Base-by-base conservation (phyloP, 2,888 invertebrate genomes). In the Drosophila colorata region DNA sequence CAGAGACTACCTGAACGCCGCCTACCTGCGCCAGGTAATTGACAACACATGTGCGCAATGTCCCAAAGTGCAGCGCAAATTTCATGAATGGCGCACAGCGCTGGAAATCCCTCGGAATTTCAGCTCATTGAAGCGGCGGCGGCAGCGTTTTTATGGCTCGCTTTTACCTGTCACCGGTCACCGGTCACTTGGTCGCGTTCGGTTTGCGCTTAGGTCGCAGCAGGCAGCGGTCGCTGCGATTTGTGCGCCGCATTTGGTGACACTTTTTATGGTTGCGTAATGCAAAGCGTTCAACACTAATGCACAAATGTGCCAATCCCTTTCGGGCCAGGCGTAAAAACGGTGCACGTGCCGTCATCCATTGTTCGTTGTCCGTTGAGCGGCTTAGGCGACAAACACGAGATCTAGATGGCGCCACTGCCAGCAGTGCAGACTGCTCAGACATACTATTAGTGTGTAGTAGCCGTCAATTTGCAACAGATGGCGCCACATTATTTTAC, bases 181-280 rank as follows among this genome's bases (percentile, higher is more conserved):
- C 5, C 31, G 16, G 1, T 11, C 23, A 23, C 5, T 20, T 20
- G 33, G 8, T 31, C 11, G 37, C 23, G 38, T 37, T 18, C 31
- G 28, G 28, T 9, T 9, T 2, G 28, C 7, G 28, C 20, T 14
- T n/a, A n/a, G 51, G 38, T 28, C 51, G 18, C n/a, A n/a, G 28
- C 28, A 8, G 13, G 4, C 33, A 33, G 33, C 28, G 28, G 9
- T 31, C 9, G 9, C 28, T 2, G 28, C 14, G 8, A 16, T 25
- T 33, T 55, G 14, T 25, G 40, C 31, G 52, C 18, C n/a, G 16
- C 18, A 14, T 2, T 43, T 25, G 53, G 20, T 44, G 58, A 52
- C 48, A 59, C 59, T 80, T 80, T 81, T 75, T 75, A 78, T 84
- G 72, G 33, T 81, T 81, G 82, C 85, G 85, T 85, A 85, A 81